Evolutionary conservation across 2,113 vertebrate genomes (phyloP).

Genomic region (Phainopepla nitens): DNA sequence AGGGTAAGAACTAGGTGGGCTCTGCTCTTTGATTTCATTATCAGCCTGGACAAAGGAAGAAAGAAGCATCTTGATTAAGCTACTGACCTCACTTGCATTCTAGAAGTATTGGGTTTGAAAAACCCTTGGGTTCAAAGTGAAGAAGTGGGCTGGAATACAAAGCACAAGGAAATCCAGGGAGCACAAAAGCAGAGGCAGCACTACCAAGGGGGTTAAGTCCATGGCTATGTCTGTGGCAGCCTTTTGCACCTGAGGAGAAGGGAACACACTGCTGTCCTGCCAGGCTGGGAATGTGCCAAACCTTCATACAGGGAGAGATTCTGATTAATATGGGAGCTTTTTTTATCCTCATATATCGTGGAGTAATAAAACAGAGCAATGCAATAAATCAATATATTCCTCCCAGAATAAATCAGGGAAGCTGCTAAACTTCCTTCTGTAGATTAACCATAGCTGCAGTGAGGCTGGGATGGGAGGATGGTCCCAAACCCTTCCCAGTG

Average conservation of each 20-base stretch:
- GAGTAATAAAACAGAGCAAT: neutral
- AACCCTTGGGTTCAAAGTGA: neutral
- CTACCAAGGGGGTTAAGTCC: neutral
- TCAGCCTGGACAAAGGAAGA: neutral
- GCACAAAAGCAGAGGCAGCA: neutral
- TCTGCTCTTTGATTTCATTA: neutral
- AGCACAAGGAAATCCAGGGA: neutral
- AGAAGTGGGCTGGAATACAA: neutral
- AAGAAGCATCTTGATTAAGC: neutral
- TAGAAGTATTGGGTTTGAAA: neutral
- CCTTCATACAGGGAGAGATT: neutral
- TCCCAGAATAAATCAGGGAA: neutral
- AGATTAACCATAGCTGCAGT: neutral
- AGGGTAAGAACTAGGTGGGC: neutral
- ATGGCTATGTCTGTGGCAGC: rapidly evolving
- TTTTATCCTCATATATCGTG: neutral
- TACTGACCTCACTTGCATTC: neutral
- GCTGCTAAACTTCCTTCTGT: neutral
- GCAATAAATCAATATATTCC: neutral
- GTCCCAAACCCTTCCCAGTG: neutral
- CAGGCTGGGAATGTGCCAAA: neutral
- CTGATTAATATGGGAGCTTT: neutral
- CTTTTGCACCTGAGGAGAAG: neutral
- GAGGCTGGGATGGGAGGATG: neutral
- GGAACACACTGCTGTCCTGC: neutral